Percentiles rank a stretch among this genome's conserved stretches.
Conservation (phyloP, 2,888 invertebrate species). For the Epiblema foenella region DNA sequence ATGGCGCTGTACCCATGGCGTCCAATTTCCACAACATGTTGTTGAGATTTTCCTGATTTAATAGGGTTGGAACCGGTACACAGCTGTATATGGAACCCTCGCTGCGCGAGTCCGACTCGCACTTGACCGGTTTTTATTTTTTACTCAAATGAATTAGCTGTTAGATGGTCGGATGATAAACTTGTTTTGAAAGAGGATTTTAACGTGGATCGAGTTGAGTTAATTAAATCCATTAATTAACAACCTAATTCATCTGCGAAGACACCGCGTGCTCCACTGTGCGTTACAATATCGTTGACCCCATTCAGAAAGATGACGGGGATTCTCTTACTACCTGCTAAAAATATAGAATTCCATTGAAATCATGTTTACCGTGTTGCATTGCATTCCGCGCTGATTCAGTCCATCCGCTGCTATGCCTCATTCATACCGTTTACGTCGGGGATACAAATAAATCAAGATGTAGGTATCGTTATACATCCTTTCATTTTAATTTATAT, state of each 20-base stretch:
- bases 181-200: no score
- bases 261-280: conserved; percentile 4
- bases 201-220: no score
- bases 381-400: conserved; percentile 43
- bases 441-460: conserved; percentile 43
- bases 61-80: no score
- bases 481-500: conserved; percentile 20
- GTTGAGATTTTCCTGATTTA: no score
- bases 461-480: conserved; percentile 71
- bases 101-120: no score
- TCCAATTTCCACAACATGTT: no score
- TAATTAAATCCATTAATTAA: background rate
- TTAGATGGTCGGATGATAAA: no score
- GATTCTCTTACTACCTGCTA: conserved; percentile 44
- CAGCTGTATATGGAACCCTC: no score
- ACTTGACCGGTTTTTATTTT: no score
- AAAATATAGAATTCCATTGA: conserved; percentile 44
- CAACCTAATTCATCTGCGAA: conserved; percentile 11
- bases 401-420: conserved; percentile 41
- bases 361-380: conserved; percentile 41
- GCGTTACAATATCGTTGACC: conserved; percentile 41
- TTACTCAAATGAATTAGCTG: no score
- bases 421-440: conserved; percentile 43
- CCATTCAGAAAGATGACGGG: conserved; percentile 39
- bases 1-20: no score